Percentiles rank a stretch among this genome's conserved stretches.
Evolutionary conservation across 2,888 invertebrate species (phyloP).

Genomic region (Ophioninae sp.): DNA sequence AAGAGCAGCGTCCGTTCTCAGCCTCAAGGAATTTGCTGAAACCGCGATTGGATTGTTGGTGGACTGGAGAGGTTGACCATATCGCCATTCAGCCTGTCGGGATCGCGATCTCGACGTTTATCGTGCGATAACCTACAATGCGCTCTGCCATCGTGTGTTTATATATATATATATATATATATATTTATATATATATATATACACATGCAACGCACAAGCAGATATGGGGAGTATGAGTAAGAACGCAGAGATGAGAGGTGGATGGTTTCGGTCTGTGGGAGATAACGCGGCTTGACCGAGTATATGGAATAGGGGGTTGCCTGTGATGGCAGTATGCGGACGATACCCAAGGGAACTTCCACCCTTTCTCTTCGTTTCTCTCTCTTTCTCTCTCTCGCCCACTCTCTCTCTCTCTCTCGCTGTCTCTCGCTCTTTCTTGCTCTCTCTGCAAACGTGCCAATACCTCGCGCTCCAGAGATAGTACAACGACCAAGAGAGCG

Average conservation of each 20-base stretch:
- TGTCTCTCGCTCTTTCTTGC: slow-evolving; percentile 17
- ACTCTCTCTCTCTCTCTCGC: background rate
- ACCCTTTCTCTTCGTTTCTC: background rate
- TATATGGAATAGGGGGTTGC: slow-evolving; percentile 52
- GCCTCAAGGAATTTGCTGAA: slow-evolving; percentile 30
- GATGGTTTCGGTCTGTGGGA: slow-evolving; percentile 55
- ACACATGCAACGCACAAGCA: background rate
- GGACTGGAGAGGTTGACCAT: slow-evolving; percentile 17
- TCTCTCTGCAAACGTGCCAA: slow-evolving; percentile 70
- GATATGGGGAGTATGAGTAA: slow-evolving; percentile 34
- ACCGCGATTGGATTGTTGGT: background rate
- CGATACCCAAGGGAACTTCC: slow-evolving; percentile 71
- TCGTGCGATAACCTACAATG: slow-evolving; percentile 44
- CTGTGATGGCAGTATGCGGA: slow-evolving; percentile 64
- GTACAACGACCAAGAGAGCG: slow-evolving; percentile 64
- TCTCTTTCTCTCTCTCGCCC: slow-evolving; percentile 45
- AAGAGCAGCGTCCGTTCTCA: slow-evolving; percentile 15
- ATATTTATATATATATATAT: background rate
- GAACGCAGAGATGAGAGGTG: slow-evolving; percentile 56
- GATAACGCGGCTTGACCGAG: slow-evolving; percentile 44
- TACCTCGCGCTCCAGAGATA: slow-evolving; percentile 68
- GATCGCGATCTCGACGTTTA: slow-evolving; percentile 24
- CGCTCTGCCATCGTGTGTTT: background rate
- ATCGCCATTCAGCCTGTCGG: slow-evolving; percentile 27
- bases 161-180: background rate